Percentiles rank a stretch among this genome's conserved stretches.
Conservation (phyloP, 1,140 invertebrate species). For the Lordiphosa stackelbergi region DNA sequence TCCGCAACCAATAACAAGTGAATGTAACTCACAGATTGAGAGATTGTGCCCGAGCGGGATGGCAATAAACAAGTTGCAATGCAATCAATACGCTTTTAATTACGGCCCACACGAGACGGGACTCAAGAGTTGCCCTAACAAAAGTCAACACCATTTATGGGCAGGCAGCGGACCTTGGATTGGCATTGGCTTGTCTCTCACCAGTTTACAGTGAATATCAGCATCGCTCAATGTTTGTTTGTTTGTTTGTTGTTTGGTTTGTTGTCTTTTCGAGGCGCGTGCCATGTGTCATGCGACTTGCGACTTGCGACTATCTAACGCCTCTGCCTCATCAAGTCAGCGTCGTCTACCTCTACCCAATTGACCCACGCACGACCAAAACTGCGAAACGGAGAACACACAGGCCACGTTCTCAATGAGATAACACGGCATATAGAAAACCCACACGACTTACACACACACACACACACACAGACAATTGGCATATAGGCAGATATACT, state of each 20-base stretch:
- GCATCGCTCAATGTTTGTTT: constrained; percentile 18
- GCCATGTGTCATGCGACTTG: constrained; percentile 69
- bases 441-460: constrained; percentile 49
- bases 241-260: constrained; percentile 31
- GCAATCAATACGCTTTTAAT: constrained; percentile 73
- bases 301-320: constrained; percentile 71
- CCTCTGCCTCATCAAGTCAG: constrained; percentile 64
- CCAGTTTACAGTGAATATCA: not conserved
- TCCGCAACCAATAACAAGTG: constrained; percentile 63
- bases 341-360: constrained; percentile 52
- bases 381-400: constrained; percentile 17
- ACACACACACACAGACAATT: constrained; percentile 29
- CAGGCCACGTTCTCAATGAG: constrained; percentile 57
- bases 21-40: constrained; percentile 34
- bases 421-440: constrained; percentile 59
- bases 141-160: constrained; percentile 69
- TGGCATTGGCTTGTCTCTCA: constrained; percentile 42
- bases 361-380: constrained; percentile 55
- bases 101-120: constrained; percentile 51
- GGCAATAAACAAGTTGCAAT: constrained; percentile 45
- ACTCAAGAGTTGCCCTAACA: constrained; percentile 65
- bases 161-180: constrained; percentile 56
- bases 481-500: constrained; percentile 57
- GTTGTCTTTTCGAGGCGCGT: constrained; percentile 56
- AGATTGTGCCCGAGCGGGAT: constrained; percentile 44